These are phyloP conservation scores for Syrphus vitripennis DNA, from an alignment of 2,888 invertebrate species.

Conservation along the genomic window DNA sequence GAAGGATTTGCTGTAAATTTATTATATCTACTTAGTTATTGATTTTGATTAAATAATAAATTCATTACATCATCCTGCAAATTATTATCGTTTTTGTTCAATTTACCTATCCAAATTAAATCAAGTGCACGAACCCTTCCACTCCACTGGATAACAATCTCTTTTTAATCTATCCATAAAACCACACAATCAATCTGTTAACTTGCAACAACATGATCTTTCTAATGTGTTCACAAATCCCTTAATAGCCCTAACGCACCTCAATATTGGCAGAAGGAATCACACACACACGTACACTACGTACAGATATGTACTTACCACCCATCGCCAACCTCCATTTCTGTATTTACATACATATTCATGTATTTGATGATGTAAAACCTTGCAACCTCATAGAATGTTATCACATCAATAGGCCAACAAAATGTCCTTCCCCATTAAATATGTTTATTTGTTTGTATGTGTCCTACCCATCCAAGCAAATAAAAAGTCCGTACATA, in stretches of 20 bases:
- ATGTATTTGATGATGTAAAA: background rate
- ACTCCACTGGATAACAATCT: conserved; percentile 10
- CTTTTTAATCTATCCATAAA: conserved; percentile 47
- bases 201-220: conserved; percentile 62
- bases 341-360: background rate
- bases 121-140: conserved; percentile 4
- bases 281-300: background rate
- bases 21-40: too few species aligned
- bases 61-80: background rate
- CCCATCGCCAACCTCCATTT: too few species aligned
- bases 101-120: background rate
- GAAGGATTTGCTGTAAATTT: too few species aligned
- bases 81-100: background rate
- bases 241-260: conserved; percentile 33
- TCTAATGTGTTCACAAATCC: conserved; percentile 57
- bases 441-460: background rate
- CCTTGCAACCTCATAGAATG: background rate
- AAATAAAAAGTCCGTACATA: background rate
- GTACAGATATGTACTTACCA: background rate
- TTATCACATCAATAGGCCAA: conserved; percentile 19
- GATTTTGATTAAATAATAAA: background rate
- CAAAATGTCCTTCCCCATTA: conserved; percentile 22
- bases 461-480: background rate
- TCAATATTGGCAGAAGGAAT: background rate
- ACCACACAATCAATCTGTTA: conserved; percentile 56